Evolutionary conservation across 1,140 invertebrate species (phyloP).

Genomic region (Lepidurus couesii): DNA sequence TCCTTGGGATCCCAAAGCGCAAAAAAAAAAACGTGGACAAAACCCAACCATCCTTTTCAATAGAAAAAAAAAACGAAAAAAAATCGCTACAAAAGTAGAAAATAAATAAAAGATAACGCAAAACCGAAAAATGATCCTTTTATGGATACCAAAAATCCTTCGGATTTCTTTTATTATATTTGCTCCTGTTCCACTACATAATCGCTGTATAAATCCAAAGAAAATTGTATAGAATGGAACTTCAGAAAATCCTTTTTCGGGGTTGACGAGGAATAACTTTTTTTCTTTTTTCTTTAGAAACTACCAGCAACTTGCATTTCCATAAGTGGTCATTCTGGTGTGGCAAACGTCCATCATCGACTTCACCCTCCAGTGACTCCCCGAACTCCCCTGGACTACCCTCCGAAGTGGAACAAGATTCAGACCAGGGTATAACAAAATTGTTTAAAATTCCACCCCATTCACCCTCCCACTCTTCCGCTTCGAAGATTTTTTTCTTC

Average conservation of each 20-base stretch:
- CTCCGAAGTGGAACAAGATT: background rate
- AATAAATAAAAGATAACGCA: too few species aligned
- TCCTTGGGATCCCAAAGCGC: background rate
- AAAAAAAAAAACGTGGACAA: background rate
- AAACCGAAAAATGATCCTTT: too few species aligned
- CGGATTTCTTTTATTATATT: too few species aligned
- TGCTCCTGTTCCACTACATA: too few species aligned
- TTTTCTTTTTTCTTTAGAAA: background rate
- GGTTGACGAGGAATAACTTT: background rate
- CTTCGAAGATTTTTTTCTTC: background rate
- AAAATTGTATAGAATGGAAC: too few species aligned
- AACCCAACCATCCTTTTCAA: background rate
- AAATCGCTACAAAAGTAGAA: too few species aligned
- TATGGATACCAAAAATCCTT: too few species aligned
- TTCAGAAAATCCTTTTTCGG: too few species aligned
- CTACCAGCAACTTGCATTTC: conserved; percentile 4
- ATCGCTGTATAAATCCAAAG: too few species aligned
- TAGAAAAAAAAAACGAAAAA: background rate
- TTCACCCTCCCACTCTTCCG: background rate
- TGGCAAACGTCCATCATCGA: background rate
- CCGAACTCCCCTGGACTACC: background rate
- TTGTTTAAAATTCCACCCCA: background rate
- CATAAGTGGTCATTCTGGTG: conserved; percentile 15
- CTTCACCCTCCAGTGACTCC: conserved; percentile 8
- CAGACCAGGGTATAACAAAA: background rate